Evolutionary conservation across 1,140 invertebrate genomes (phyloP).

Genomic region (Megathymus violae): DNA sequence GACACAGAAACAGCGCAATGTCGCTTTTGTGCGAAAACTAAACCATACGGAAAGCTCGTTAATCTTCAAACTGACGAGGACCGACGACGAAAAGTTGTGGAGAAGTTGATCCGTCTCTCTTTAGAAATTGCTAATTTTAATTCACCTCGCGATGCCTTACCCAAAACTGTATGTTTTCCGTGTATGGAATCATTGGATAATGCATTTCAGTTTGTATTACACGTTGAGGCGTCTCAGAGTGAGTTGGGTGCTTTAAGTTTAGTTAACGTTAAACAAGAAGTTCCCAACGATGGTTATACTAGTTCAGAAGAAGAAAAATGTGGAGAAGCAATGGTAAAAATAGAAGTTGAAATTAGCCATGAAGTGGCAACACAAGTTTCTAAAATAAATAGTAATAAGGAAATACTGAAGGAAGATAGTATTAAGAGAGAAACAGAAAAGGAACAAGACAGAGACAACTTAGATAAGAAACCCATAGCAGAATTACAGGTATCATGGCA

Average conservation of each 20-base stretch:
- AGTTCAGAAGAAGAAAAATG: conserved; percentile 17
- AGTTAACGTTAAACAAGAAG: conserved; percentile 37
- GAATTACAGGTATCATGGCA: conserved; percentile 60
- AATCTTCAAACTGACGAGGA: conserved; percentile 46
- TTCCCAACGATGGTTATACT: background rate
- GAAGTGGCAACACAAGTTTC: too few relatives aligned
- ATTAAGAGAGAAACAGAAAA: background rate
- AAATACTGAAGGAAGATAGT: background rate
- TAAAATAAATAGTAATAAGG: too few relatives aligned
- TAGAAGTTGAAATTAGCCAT: conserved; percentile 30
- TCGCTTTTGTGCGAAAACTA: conserved; percentile 59
- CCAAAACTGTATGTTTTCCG: conserved; percentile 62
- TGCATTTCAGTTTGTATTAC: conserved; percentile 56
- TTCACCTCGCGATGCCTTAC: conserved; percentile 39
- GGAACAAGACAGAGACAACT: conserved; percentile 21
- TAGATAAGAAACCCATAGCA: conserved; percentile 34
- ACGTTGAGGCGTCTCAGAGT: conserved; percentile 56
- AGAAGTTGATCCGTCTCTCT: conserved; percentile 47
- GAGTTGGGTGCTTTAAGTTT: conserved; percentile 44
- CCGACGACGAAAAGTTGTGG: conserved; percentile 47
- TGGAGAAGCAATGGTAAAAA: conserved; percentile 4
- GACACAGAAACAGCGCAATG: conserved; percentile 48
- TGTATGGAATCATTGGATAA: conserved; percentile 58
- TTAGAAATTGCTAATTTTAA: conserved; percentile 9
- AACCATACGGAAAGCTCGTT: conserved; percentile 52